Percentiles rank a stretch among this genome's conserved stretches.
phyloP scores from a whole-genome alignment of 2,797 vertebrate species.

The Peromyscus melanophrys region DNA sequence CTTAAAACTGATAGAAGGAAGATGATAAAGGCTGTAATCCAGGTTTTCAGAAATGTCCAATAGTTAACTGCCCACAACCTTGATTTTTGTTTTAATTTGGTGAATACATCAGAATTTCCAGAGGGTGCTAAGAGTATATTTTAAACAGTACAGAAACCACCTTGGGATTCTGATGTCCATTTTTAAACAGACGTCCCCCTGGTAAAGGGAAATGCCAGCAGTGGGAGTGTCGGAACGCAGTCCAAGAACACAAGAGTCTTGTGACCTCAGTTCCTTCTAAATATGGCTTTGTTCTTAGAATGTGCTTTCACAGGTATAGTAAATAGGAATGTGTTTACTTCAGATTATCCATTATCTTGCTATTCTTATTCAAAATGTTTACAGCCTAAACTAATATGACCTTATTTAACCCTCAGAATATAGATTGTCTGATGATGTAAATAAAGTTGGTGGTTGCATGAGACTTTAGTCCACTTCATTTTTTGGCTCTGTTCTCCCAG shows the following conservation, averaged over 20 bases:
- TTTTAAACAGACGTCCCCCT: not conserved
- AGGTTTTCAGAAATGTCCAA: not conserved
- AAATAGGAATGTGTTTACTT: not conserved
- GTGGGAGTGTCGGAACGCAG: not conserved
- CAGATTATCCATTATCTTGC: not conserved
- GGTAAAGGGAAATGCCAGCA: not conserved
- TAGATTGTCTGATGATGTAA: not conserved
- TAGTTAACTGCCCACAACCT: not conserved
- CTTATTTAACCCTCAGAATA: not conserved
- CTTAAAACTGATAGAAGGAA: not conserved
- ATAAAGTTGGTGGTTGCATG: not conserved
- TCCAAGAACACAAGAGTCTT: not conserved
- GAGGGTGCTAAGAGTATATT: not conserved
- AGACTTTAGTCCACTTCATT: not conserved
- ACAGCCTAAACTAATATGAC: not conserved
- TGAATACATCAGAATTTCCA: not conserved
- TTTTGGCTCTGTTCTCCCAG: too few species aligned
- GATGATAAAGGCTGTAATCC: not conserved
- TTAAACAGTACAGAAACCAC: not conserved
- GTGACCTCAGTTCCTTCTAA: not conserved
- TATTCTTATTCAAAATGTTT: not conserved
- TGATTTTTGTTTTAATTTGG: not conserved
- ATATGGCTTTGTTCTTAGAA: not conserved
- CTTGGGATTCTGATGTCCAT: not conserved
- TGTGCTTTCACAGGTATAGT: not conserved